Base-by-base conservation (phyloP, 2,113 vertebrate species). In the Condylura cristata region DNA sequence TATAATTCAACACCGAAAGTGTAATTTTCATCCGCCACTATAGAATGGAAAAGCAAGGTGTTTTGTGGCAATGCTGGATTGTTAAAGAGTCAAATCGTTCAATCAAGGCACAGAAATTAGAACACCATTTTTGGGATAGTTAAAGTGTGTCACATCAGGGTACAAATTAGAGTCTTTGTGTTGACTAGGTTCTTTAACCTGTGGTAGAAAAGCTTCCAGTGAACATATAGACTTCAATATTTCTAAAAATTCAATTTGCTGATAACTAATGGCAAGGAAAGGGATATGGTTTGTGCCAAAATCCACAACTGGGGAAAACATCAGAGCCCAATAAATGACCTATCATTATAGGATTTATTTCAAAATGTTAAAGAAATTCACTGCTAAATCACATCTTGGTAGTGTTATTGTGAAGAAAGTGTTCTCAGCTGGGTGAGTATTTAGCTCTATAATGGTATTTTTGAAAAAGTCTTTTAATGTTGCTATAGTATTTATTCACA, bases 311-410 rank as follows among this genome's bases (percentile, higher is more conserved):
- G 70, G 56, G 6, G 51, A 10, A 6, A 24, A 24, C 60, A 78
- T 76, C 68, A 22, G 61, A 92, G 66, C 16, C 84, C 78, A 88
- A 51, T 71, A 93, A 96, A 93, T 94, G 61, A 87, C 75, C 60
- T 93, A 51, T 95, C 41, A 90, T 94, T 96, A 92, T 26, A 90
- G 28, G 71, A 87, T 95, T 92, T 96, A 90, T 96, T 93, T 96
- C 68, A 56, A 80, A 93, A 96, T 87, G 60, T 95, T 89, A 93
- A 87, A 78, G n/a, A 87, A 96, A 90, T 76, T 89, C 65, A 74
- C 28, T 89, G 68, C 37, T 89, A 78, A 93, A 58, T 95, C 84
- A 89, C 39, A 72, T 83, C n/a, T 83, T 75, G 65, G 79, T 93
- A 39, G 30, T 79, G 17, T 60, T 89, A 70, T 81, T 91, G 22